Evolutionary conservation across 2,113 vertebrate genomes (phyloP), one percentile per base, ranked within the genome.

Genomic region (Pristiophorus japonicus): DNA sequence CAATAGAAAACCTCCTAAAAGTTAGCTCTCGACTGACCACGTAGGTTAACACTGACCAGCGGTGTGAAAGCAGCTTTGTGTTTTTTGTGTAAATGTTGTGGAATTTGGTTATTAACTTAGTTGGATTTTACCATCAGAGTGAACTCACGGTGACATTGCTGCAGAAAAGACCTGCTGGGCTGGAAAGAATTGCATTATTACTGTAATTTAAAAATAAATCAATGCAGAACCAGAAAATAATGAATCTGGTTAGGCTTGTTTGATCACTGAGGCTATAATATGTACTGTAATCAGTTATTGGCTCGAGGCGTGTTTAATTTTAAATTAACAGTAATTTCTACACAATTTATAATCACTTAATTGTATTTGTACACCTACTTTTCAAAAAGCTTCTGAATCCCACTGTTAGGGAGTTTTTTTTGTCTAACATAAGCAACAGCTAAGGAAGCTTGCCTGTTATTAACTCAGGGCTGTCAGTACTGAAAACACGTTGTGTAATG

Each of bases 111-210:
- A 55, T 18, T 11, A 27, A 88, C 47, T 55, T 51, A 12, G 24
- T 51, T 6, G 22, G 22, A 47, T 87, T 55, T 87, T 24, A 24
- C 45, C 20, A 47, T 51, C 47, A 2, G 27, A 91, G 16, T 62
- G 16, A 55, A n/a, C 12, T 38, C 1, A 91, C 63, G 7, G 55
- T 91, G 88, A n/a, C 34, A 62, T 62, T 94, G 67, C 92, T 94
- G 24, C 10, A 67, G 24, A 70, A 47, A 67, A 47, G 42, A 70
- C 34, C 63, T 70, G 42, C 92, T 47, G 8, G 42, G 38, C 63
- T 67, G 42, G 65, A 94, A 94, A 67, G 18, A 67, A 67, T 94
- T 42, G 70, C n/a, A 94, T 70, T 30, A 94, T 94, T 70, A 66
- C 4, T 67, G 22, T 94, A 94, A 70, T 70, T 47, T 70, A 47